These are phyloP conservation scores for Barypeithes pellucidus DNA, from an alignment of 2,888 invertebrate genomes.

Conservation along the genomic window DNA sequence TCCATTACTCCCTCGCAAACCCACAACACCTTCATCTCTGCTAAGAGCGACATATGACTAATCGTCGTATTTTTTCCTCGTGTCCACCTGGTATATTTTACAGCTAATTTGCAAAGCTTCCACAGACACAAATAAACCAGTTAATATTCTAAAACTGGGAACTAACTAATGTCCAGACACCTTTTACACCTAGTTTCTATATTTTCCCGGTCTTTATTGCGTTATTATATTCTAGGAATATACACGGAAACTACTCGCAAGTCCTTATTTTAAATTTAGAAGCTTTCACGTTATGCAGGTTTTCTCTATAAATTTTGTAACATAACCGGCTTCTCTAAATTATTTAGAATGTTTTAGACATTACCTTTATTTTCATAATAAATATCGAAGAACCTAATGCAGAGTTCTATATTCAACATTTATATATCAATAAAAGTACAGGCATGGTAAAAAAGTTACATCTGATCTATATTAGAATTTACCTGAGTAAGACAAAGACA, in stretches of 20 bases:
- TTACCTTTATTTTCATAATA: too few relatives aligned
- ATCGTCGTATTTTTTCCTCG: neutral
- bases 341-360: too few relatives aligned
- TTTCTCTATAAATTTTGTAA: slow-evolving; percentile 20
- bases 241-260: slow-evolving; percentile 51
- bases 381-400: too few relatives aligned
- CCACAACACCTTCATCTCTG: neutral
- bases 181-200: slow-evolving; percentile 49
- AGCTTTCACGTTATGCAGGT: slow-evolving; percentile 3
- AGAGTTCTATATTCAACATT: too few relatives aligned
- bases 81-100: slow-evolving; percentile 33
- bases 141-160: slow-evolving; percentile 41
- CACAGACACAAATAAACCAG: slow-evolving; percentile 37
- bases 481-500: too few relatives aligned
- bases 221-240: slow-evolving; percentile 55
- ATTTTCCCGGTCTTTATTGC: slow-evolving; percentile 56
- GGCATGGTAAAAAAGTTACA: too few relatives aligned
- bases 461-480: too few relatives aligned
- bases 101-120: slow-evolving; percentile 22
- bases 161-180: slow-evolving; percentile 35
- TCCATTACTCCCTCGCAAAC: neutral
- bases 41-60: neutral
- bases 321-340: neutral
- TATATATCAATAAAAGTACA: too few relatives aligned
- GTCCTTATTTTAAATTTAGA: slow-evolving; percentile 36